These are phyloP conservation scores for Scolopax mira DNA, from an alignment of 2,113 vertebrate genomes.

Conservation along the genomic window DNA sequence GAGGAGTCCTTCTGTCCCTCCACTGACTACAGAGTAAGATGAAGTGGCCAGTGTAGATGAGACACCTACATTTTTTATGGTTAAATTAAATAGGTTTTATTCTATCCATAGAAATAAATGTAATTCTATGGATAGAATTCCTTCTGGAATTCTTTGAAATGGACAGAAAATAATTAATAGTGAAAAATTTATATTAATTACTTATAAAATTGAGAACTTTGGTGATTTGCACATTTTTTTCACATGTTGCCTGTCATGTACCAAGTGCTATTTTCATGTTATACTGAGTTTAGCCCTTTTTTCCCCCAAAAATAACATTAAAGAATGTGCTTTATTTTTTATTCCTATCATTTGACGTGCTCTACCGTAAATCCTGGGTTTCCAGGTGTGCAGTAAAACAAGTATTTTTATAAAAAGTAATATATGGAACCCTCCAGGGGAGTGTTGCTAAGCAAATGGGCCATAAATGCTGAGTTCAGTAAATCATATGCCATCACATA, in stretches of 20 bases:
- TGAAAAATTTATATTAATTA: not conserved
- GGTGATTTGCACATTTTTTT: not conserved
- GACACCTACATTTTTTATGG: not conserved
- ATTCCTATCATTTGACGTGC: not conserved
- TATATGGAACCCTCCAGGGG: not conserved
- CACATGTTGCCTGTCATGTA: not conserved
- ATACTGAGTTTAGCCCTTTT: not conserved
- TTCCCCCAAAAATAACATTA: not conserved
- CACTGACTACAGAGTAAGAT: not conserved
- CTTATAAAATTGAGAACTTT: not conserved
- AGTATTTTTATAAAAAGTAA: conserved; percentile 22
- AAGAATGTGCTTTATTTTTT: not conserved
- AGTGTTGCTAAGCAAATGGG: conserved; percentile 17
- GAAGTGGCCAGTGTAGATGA: not conserved
- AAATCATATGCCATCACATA: conserved; percentile 14
- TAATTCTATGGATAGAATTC: not conserved
- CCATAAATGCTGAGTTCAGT: conserved; percentile 9
- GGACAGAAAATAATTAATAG: not conserved
- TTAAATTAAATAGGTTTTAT: not conserved
- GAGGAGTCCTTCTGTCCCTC: not conserved
- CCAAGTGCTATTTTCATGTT: not conserved
- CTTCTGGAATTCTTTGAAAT: not conserved
- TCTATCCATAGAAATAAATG: not conserved
- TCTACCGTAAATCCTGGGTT: not conserved
- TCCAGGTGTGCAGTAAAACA: not conserved